Conservation (phyloP, 1,140 invertebrate genomes). For the Hyphantria cunea region DNA sequence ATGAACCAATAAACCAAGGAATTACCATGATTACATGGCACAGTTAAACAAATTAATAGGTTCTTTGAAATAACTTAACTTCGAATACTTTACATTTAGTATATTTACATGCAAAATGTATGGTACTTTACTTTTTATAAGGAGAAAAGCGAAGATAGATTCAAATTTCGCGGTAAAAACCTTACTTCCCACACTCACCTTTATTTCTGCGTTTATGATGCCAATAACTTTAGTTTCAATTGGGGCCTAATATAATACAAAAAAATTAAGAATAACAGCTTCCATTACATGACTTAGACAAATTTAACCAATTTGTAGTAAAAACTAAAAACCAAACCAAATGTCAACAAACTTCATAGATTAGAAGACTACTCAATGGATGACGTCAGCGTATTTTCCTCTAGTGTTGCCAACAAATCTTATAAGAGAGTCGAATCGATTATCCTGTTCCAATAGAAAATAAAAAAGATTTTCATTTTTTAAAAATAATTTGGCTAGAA, state of each 20-base stretch:
- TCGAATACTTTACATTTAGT: too few relatives aligned
- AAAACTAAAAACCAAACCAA: constrained; percentile 20
- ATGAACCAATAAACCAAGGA: too few relatives aligned
- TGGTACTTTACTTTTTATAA: background rate
- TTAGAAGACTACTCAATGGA: background rate
- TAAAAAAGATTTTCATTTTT: too few relatives aligned
- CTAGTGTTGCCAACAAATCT: constrained; percentile 3
- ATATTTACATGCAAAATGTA: too few relatives aligned
- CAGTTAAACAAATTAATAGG: background rate
- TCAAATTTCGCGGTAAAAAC: constrained; percentile 23
- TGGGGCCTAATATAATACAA: background rate
- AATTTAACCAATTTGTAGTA: constrained; percentile 14
- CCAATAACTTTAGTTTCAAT: background rate
- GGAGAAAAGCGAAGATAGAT: background rate
- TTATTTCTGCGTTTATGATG: background rate
- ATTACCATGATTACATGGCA: background rate
- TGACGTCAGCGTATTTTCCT: constrained; percentile 27
- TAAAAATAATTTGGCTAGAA: too few relatives aligned
- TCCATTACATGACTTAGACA: constrained; percentile 7
- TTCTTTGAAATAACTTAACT: too few relatives aligned
- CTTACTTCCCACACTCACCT: constrained; percentile 10
- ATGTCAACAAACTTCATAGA: constrained; percentile 27
- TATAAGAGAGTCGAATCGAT: constrained; percentile 1
- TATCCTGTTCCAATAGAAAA: too few relatives aligned
- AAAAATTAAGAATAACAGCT: constrained; percentile 5